phyloP scores from a whole-genome alignment of 2,888 invertebrate species.

The Drosophila mimica region DNA sequence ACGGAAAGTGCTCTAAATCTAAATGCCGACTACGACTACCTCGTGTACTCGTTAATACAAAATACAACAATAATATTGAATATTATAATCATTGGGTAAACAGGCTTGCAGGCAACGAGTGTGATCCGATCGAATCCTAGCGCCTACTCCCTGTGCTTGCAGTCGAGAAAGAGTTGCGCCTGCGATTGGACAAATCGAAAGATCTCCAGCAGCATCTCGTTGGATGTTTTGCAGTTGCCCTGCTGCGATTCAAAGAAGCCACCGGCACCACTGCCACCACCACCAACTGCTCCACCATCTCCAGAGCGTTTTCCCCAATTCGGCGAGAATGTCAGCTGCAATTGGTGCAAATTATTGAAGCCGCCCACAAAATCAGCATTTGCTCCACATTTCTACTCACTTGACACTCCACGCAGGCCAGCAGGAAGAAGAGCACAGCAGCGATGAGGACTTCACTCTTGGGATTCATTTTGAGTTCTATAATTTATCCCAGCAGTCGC shows the following conservation, averaged over 20 bases:
- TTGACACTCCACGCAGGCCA: constrained; percentile 76
- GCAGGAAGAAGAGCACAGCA: constrained; percentile 63
- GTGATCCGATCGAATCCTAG: not conserved
- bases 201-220: constrained; percentile 83
- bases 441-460: constrained; percentile 73
- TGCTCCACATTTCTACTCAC: constrained; percentile 41
- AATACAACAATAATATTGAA: constrained; percentile 34
- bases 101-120: constrained; percentile 19
- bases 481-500: not conserved
- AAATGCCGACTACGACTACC: constrained; percentile 84
- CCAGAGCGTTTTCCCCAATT: constrained; percentile 83
- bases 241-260: constrained; percentile 76
- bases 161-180: constrained; percentile 81
- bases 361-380: not conserved
- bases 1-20: constrained; percentile 73
- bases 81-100: constrained; percentile 30
- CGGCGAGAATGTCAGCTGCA: constrained; percentile 82
- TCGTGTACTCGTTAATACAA: constrained; percentile 66
- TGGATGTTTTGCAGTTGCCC: constrained; percentile 81
- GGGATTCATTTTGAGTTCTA: constrained; percentile 72
- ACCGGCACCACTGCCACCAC: constrained; percentile 40
- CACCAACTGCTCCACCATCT: constrained; percentile 43
- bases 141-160: constrained; percentile 81
- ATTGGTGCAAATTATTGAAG: not conserved
- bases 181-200: constrained; percentile 83